Base-by-base conservation (phyloP, 2,888 invertebrate species). In the Drosophila engyochracea region DNA sequence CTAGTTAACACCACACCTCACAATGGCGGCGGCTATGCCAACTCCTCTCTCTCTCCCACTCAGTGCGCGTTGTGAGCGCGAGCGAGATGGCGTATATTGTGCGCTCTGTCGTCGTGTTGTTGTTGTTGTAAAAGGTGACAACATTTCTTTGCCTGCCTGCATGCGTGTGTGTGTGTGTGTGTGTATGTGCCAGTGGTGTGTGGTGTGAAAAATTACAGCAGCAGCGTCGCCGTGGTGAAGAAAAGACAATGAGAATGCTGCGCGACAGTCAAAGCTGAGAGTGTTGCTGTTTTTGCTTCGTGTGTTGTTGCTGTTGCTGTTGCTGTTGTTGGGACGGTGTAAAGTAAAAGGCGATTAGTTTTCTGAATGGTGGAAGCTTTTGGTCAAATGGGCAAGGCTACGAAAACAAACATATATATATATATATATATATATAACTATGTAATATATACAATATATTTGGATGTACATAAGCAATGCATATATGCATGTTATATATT, bases 171-270 rank as follows among this genome's bases (percentile, higher is more conserved):
- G 31, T 64, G 55, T 53, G 33, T 54, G 41, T 60, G 49, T 62
- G 55, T 63, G n/a, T 49, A 28, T 37, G 47, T 66, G 62, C 58
- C 53, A 44, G 60, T 60, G 47, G 54, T 71, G 62, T 70, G 69
- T 74, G 68, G 85, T 84, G 89, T 83, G 83, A 85, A 90, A 90
- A 87, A 88, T 89, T 85, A 90, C 85, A 83, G 82, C 88, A 85
- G 86, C 82, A 77, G 77, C 76, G 81, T 71, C 79, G 85, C 78
- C 79, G 81, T 83, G 82, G 83, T 83, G 82, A 82, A 82, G 82
- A 80, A 82, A 82, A 82, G 83, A 82, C 81, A 83, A 83, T 75
- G 70, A 85, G 76, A 85, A 87, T 85, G 79, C 78, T 73, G 70
- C 65, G 68, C 61, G 51, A 53, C 67, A 67, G 61, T 51, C 54